Evolutionary conservation across 92 coral and sea anemone genomes (phyloP).

Genomic region (Isaurus tuberculatus): DNA sequence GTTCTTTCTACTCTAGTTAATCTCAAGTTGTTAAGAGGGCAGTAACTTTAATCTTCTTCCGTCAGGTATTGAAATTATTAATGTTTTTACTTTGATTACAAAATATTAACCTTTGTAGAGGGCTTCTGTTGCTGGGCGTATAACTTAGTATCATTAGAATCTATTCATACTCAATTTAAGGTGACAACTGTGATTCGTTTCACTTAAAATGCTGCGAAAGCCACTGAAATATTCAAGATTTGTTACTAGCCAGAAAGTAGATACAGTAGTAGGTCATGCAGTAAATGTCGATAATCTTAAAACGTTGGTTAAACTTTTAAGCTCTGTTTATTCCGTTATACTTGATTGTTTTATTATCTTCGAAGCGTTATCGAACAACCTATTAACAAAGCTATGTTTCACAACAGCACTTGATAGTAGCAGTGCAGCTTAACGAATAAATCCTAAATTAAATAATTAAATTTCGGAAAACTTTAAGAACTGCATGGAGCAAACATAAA

Average conservation of each 20-base stretch:
- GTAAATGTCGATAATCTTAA: background rate
- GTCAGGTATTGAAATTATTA: slow-evolving; percentile 21
- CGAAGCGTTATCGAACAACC: too few species aligned
- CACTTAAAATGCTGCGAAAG: background rate
- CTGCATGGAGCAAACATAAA: background rate
- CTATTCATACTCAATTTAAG: background rate
- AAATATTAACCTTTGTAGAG: background rate
- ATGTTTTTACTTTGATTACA: background rate
- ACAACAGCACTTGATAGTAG: too few species aligned
- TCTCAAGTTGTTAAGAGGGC: slow-evolving; percentile 29
- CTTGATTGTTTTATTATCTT: too few species aligned
- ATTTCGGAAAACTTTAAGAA: too few species aligned
- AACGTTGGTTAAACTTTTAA: background rate
- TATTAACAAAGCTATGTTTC: too few species aligned
- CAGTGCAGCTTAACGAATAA: too few species aligned
- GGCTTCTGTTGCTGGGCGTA: background rate
- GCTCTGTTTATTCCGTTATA: too few species aligned
- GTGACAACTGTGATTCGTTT: background rate
- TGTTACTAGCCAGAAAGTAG: background rate
- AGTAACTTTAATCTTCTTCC: slow-evolving; percentile 12
- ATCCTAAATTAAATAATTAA: background rate
- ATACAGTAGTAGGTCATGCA: background rate
- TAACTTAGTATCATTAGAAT: background rate
- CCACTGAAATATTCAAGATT: background rate
- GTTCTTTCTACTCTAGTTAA: slow-evolving; percentile 34